Evolutionary conservation across 2,888 invertebrate genomes (phyloP), one percentile per base, ranked within the genome.

Genomic region (Eucriotettix oculatus): DNA sequence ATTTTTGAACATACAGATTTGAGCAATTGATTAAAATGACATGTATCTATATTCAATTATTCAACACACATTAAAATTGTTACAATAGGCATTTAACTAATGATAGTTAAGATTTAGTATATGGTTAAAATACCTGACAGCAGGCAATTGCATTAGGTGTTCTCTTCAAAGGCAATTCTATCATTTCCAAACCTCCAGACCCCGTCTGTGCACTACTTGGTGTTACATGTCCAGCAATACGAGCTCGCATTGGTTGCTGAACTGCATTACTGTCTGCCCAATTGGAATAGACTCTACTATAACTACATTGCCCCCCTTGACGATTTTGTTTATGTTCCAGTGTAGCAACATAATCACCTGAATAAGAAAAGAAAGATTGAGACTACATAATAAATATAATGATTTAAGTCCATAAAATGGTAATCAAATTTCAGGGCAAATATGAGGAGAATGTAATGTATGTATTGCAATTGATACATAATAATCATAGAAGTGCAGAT

Each of bases 211-310:
- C 80, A 11, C 80, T 78, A 57, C 84, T 85, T 0, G 86, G 86
- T 12, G 86, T 87, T 0, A 86, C 86, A 67, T 84, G 75, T 1
- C 86, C 87, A 3, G 87, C 87, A 61, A 87, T 86, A 58, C 87
- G 74, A 16, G 84, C 85, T 61, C 83, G 74, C 78, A 62, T 62
- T 16, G 61, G 59, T 57, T 62, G 61, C 40, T 56, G 41, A 1
- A 53, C 54, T 17, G 52, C 17, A 14, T 14, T 14, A 41, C 41
- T 55, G 17, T 17, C 52, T 3, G 17, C 44, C 83, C 88, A 88
- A 69, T 87, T 86, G 5, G 86, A 80, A 69, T 89, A 89, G 40
- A 87, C 79, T 60, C 87, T 76, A n/a, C 82, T 79, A 66, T 83
- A 84, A 7, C 68, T 66, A 60, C 71, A 68, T 60, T 71, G 72